A percentile compares a stretch with the other conserved stretches of the same genome.
phyloP scores from a whole-genome alignment of 1,140 invertebrate genomes.

The Megathymus violae region DNA sequence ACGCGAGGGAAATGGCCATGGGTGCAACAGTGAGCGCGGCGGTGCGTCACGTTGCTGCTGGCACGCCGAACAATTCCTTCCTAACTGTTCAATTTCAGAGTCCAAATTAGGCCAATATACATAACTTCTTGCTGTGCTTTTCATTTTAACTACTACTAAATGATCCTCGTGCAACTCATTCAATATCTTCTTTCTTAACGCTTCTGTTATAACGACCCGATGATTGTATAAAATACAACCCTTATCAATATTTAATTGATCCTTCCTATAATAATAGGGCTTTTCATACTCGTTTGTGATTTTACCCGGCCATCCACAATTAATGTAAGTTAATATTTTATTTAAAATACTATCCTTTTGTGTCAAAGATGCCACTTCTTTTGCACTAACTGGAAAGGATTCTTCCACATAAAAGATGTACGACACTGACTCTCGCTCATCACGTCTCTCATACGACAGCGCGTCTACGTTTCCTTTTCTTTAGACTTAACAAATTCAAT shows the following conservation, averaged over 20 bases:
- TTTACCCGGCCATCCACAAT: constrained; percentile 41
- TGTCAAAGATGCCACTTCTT: constrained; percentile 32
- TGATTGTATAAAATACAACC: constrained; percentile 53
- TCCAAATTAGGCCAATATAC: constrained; percentile 80
- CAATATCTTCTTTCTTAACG: constrained; percentile 57
- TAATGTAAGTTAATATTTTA: constrained; percentile 42
- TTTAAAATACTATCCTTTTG: constrained; percentile 37
- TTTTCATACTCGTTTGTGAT: constrained; percentile 26
- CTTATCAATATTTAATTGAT: constrained; percentile 36
- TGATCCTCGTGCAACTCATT: constrained; percentile 72
- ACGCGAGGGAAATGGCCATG: constrained; percentile 45
- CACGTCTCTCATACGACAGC: too few relatives aligned
- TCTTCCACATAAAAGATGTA: too few relatives aligned
- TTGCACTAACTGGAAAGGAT: constrained; percentile 33
- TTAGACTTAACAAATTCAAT: too few relatives aligned
- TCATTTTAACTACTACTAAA: constrained; percentile 59
- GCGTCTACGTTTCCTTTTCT: constrained; percentile 39
- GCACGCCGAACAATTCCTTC: constrained; percentile 44
- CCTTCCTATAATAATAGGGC: constrained; percentile 38
- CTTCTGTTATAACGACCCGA: constrained; percentile 64
- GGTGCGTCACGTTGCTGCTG: constrained; percentile 45
- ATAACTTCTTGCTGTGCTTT: constrained; percentile 45
- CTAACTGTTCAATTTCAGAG: constrained; percentile 60
- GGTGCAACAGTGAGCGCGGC: constrained; percentile 37
- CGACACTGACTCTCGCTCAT: too few relatives aligned